phyloP scores from a whole-genome alignment of 1,140 invertebrate species.

The Trichomalopsis sarcophagae region DNA sequence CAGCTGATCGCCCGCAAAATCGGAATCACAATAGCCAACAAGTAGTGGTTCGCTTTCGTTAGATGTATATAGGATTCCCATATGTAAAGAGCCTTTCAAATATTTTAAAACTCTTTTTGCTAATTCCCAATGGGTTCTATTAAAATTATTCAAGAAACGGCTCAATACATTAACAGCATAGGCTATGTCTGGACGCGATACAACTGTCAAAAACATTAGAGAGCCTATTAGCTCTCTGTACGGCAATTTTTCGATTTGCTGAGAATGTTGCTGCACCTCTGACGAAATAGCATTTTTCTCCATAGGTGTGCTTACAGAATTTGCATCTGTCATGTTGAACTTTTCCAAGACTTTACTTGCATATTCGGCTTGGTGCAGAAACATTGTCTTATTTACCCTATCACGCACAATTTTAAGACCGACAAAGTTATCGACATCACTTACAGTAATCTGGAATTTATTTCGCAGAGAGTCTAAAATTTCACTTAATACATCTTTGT shows the following conservation, averaged over 20 bases:
- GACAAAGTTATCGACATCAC: slow-evolving; percentile 29
- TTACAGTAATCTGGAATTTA: slow-evolving; percentile 48
- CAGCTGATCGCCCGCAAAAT: slow-evolving; percentile 29
- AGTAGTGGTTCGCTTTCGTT: slow-evolving; percentile 4
- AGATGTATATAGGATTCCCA: slow-evolving; percentile 22
- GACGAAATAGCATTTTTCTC: slow-evolving; percentile 54
- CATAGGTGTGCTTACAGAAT: slow-evolving; percentile 30
- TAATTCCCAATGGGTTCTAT: slow-evolving; percentile 41
- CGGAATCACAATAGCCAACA: slow-evolving; percentile 44
- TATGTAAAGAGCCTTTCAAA: slow-evolving; percentile 19
- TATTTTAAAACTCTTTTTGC: slow-evolving; percentile 54
- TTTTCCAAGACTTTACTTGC: slow-evolving; percentile 37
- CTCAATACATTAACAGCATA: neutral
- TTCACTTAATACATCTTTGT: slow-evolving; percentile 2
- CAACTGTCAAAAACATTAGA: slow-evolving; percentile 43
- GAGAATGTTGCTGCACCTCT: slow-evolving; percentile 8
- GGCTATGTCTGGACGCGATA: slow-evolving; percentile 53
- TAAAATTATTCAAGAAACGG: slow-evolving; percentile 1
- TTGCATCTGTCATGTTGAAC: slow-evolving; percentile 40
- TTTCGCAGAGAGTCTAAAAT: slow-evolving; percentile 28
- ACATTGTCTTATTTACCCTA: slow-evolving; percentile 11
- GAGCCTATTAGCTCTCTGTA: slow-evolving; percentile 53
- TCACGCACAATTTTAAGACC: slow-evolving; percentile 47
- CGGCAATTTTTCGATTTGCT: slow-evolving; percentile 3
- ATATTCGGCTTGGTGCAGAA: slow-evolving; percentile 43